Evolutionary conservation across 2,888 invertebrate species (phyloP).

Genomic region (Proisotoma minuta): DNA sequence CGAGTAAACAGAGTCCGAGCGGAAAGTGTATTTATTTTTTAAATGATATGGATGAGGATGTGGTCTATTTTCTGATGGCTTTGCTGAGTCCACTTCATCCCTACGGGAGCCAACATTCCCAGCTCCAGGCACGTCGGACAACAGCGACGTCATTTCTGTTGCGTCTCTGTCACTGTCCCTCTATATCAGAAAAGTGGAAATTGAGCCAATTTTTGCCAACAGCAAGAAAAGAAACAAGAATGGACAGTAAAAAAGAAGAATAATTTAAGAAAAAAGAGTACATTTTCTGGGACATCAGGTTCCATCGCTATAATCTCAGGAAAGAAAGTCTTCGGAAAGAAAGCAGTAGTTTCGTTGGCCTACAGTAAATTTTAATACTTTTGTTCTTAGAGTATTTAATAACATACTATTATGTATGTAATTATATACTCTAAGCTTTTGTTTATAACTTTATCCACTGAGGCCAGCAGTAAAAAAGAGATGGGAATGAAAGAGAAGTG

Average conservation of each 20-base stretch:
- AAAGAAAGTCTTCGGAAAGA: neutral
- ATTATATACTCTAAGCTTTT: too few species aligned
- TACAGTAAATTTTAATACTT: too few species aligned
- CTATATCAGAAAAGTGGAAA: neutral
- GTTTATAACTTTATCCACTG: too few species aligned
- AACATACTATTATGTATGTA: too few species aligned
- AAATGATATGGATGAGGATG: constrained; percentile 44
- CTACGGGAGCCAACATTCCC: constrained; percentile 7
- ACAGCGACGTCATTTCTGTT: constrained; percentile 8
- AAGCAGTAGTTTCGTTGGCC: too few species aligned
- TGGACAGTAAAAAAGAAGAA: neutral
- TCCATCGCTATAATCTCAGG: constrained; percentile 4
- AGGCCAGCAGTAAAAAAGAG: too few species aligned
- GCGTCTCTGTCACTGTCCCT: constrained; percentile 9
- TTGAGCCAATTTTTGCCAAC: neutral
- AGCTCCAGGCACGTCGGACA: constrained; percentile 12
- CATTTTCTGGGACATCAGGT: constrained; percentile 13
- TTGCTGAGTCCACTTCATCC: constrained; percentile 14
- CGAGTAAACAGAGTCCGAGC: constrained; percentile 47
- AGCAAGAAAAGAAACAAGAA: neutral
- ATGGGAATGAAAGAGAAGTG: too few species aligned
- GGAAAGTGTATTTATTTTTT: constrained; percentile 46
- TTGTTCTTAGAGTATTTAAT: too few species aligned
- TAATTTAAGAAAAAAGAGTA: neutral
- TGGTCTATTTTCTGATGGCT: neutral